Percentiles rank a stretch among this genome's conserved stretches.
These are phyloP conservation scores for Isaurus tuberculatus DNA, from an alignment of 92 coral and sea anemone genomes.

Conservation along the genomic window DNA sequence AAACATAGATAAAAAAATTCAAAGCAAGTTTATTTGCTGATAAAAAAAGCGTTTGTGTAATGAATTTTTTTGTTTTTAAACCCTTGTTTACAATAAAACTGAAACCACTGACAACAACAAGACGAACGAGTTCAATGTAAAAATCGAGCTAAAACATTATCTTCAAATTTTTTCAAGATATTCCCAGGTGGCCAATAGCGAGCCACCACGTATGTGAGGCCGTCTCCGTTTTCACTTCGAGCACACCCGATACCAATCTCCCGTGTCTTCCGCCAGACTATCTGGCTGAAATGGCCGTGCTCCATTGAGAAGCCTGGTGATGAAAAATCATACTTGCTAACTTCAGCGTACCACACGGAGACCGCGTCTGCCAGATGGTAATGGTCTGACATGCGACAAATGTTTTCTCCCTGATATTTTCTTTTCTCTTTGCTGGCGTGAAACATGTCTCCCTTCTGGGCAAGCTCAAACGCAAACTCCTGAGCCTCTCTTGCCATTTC, in stretches of 20 bases:
- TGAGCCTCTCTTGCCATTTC: constrained; percentile 72
- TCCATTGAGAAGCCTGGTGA: constrained; percentile 76
- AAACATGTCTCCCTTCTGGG: constrained; percentile 74
- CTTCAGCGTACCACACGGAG: constrained; percentile 84
- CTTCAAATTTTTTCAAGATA: constrained; percentile 72
- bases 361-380: constrained; percentile 68
- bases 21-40: too few species aligned
- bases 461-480: constrained; percentile 80
- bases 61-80: not conserved
- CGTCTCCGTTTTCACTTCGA: constrained; percentile 76
- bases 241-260: constrained; percentile 89
- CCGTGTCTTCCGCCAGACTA: constrained; percentile 87
- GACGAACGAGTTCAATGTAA: not conserved
- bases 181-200: constrained; percentile 96
- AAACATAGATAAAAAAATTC: too few species aligned
- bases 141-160: constrained; percentile 66
- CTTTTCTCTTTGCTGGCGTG: constrained; percentile 85
- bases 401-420: constrained; percentile 76
- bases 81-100: not conserved
- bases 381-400: constrained; percentile 84
- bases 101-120: not conserved
- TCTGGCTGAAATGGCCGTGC: constrained; percentile 90
- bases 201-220: constrained; percentile 80
- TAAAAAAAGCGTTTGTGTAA: too few species aligned
- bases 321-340: constrained; percentile 65